phyloP scores from a whole-genome alignment of 1,140 invertebrate genomes.

The Drosophila burlai region DNA sequence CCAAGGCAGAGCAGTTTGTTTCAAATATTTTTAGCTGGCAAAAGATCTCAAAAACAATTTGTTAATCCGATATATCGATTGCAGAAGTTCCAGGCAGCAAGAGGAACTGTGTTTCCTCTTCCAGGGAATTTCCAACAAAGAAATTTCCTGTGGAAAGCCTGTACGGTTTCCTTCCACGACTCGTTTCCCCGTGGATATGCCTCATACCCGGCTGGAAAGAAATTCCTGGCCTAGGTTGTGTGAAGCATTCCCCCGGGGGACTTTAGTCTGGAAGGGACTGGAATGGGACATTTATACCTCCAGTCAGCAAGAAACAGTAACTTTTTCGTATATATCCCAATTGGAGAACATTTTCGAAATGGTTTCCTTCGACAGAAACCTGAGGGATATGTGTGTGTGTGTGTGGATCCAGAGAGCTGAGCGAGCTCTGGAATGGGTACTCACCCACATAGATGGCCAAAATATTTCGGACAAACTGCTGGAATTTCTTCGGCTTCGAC shows the following conservation, averaged over 20 bases:
- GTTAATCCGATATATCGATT: slow-evolving; percentile 5
- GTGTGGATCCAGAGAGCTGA: not conserved
- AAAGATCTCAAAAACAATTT: slow-evolving; percentile 43
- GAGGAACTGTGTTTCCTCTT: not conserved
- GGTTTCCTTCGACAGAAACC: not conserved
- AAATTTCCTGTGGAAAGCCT: not conserved
- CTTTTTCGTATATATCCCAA: slow-evolving; percentile 4
- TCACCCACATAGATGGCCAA: slow-evolving; percentile 5
- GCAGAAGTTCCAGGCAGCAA: too few species aligned
- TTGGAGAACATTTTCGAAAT: slow-evolving; percentile 14
- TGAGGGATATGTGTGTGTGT: slow-evolving; percentile 3
- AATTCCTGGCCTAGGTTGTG: not conserved
- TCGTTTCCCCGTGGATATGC: not conserved
- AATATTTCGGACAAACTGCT: slow-evolving; percentile 43
- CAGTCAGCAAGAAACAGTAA: not conserved
- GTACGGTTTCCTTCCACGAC: not conserved
- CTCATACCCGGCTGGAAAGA: not conserved
- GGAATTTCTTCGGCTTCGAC: slow-evolving; percentile 29
- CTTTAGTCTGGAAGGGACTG: not conserved
- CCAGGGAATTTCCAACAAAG: not conserved
- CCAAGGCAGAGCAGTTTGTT: slow-evolving; percentile 42
- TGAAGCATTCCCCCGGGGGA: not conserved
- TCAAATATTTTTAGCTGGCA: slow-evolving; percentile 34
- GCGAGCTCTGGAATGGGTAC: not conserved
- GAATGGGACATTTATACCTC: not conserved